Evolutionary conservation across 2,113 vertebrate genomes (phyloP).

Genomic region (Ceyx margarethae): DNA sequence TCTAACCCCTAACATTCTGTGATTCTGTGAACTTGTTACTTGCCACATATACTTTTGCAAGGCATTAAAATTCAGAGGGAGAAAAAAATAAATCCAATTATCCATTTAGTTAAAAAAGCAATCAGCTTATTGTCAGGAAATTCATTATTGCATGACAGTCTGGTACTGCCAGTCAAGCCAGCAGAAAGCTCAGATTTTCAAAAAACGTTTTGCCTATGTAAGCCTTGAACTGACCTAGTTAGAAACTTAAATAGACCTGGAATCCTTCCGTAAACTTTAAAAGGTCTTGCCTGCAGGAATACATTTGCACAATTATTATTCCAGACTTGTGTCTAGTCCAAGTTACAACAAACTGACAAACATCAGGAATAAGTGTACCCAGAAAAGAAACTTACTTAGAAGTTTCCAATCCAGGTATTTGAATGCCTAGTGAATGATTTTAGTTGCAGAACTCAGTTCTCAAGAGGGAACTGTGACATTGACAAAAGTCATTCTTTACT

Average conservation of each 20-base stretch:
- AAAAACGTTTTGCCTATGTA: neutral
- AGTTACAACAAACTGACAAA: conserved; percentile 29
- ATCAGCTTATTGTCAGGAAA: neutral
- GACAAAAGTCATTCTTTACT: neutral
- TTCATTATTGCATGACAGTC: neutral
- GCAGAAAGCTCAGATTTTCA: neutral
- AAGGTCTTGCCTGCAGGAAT: conserved; percentile 15
- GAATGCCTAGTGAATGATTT: neutral
- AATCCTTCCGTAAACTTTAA: conserved; percentile 55
- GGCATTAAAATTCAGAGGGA: neutral
- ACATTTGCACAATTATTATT: neutral
- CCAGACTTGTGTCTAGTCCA: neutral
- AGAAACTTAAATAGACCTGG: conserved; percentile 15
- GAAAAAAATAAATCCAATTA: neutral
- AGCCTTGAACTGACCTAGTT: neutral
- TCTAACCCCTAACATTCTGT: too few species aligned
- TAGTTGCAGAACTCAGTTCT: neutral
- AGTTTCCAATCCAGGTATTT: conserved; percentile 20
- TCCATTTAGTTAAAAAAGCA: neutral
- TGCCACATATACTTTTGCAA: neutral
- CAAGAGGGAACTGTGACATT: neutral
- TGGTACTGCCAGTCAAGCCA: neutral
- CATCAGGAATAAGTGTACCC: neutral
- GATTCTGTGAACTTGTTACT: neutral
- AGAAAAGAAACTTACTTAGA: conserved; percentile 41